These are phyloP conservation scores for Neofelis nebulosa DNA, from an alignment of 2,113 vertebrate genomes.

Conservation along the genomic window DNA sequence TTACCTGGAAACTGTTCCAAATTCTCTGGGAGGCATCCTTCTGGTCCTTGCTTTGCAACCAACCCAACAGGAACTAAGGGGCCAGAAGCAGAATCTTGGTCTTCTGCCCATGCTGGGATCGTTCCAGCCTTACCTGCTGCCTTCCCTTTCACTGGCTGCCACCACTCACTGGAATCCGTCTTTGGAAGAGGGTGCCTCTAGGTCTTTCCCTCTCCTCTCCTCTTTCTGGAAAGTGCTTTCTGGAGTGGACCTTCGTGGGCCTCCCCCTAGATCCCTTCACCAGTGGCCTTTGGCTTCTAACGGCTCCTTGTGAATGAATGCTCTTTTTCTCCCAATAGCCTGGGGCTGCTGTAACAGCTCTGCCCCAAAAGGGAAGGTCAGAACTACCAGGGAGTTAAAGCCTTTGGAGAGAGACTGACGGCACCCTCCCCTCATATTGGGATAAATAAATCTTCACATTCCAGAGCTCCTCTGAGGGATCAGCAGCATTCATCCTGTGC, in stretches of 20 bases:
- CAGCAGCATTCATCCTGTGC: background rate
- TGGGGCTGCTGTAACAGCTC: background rate
- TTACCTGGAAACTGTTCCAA: background rate
- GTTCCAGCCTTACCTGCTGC: background rate
- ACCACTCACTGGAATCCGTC: fast-evolving
- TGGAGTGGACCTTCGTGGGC: background rate
- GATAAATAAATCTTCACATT: background rate
- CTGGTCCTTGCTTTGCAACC: background rate
- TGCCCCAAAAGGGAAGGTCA: background rate
- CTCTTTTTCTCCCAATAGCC: background rate
- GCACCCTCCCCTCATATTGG: background rate
- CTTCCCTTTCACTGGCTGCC: too few relatives aligned
- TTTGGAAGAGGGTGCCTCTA: background rate
- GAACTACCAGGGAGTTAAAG: background rate
- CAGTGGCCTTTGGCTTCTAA: background rate
- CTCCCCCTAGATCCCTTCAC: too few relatives aligned
- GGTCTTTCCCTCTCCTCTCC: background rate
- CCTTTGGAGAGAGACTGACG: background rate
- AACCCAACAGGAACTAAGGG: too few relatives aligned
- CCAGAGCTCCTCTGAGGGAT: background rate
- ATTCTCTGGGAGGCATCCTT: background rate
- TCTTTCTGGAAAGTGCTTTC: background rate
- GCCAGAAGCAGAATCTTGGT: background rate
- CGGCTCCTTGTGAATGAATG: too few relatives aligned
- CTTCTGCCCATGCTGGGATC: background rate